These are phyloP conservation scores for Drosophila oshimai DNA, from an alignment of 1,140 invertebrate species.

Conservation along the genomic window DNA sequence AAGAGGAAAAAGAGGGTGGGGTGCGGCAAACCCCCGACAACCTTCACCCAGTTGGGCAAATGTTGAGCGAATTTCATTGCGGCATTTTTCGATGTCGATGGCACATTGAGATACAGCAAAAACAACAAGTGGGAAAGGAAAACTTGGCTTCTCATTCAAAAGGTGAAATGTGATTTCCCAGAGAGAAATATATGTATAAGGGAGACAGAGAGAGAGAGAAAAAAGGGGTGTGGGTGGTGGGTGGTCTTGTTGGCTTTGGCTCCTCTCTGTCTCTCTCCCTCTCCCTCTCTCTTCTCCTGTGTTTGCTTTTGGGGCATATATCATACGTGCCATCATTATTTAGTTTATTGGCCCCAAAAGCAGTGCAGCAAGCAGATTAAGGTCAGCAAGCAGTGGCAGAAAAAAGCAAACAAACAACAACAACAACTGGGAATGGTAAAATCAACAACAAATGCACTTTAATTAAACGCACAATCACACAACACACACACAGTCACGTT, in stretches of 20 bases:
- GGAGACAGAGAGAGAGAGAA: background rate
- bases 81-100: slow-evolving; percentile 18
- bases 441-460: slow-evolving; percentile 22
- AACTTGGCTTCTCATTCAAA: slow-evolving; percentile 12
- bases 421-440: background rate
- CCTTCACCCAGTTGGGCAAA: slow-evolving; percentile 40
- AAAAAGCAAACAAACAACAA: background rate
- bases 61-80: slow-evolving; percentile 39
- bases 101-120: slow-evolving; percentile 14
- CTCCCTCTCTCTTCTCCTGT: background rate
- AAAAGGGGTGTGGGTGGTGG: background rate
- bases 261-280: background rate
- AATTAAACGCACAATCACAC: slow-evolving; percentile 41
- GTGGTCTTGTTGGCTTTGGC: background rate
- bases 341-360: slow-evolving; percentile 43
- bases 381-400: slow-evolving; percentile 15
- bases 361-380: slow-evolving; percentile 21
- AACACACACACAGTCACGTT: background rate
- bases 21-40: background rate
- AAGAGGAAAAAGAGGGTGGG: background rate
- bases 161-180: slow-evolving; percentile 7
- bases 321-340: slow-evolving; percentile 43
- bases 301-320: background rate
- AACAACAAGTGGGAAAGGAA: slow-evolving; percentile 15
- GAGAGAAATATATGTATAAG: background rate